A percentile compares a stretch with the other conserved stretches of the same genome.
These are phyloP conservation scores for Sinelater perroti DNA, from an alignment of 2,888 invertebrate genomes.

Conservation along the genomic window DNA sequence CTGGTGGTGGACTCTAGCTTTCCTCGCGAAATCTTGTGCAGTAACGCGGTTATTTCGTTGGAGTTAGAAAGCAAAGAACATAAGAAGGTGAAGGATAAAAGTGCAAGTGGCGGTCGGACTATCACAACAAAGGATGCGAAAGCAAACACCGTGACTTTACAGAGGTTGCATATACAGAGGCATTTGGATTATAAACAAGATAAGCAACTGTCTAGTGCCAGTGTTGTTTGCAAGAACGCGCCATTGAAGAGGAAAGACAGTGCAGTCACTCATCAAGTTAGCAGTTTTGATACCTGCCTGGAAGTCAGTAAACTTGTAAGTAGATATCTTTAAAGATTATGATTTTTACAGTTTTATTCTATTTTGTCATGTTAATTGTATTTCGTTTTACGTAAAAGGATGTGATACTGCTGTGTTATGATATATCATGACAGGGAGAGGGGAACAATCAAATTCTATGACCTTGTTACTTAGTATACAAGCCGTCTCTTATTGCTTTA, in stretches of 20 bases:
- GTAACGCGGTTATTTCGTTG: slow-evolving; percentile 68
- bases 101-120: slow-evolving; percentile 62
- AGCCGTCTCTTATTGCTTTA: no score
- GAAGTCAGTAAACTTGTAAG: slow-evolving; percentile 53
- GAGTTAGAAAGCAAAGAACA: slow-evolving; percentile 51
- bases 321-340: no score
- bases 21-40: slow-evolving; percentile 73
- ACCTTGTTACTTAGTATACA: no score
- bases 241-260: slow-evolving; percentile 77
- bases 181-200: slow-evolving; percentile 85
- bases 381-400: no score
- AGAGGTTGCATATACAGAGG: slow-evolving; percentile 71
- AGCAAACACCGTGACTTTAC: slow-evolving; percentile 67
- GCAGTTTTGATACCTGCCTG: slow-evolving; percentile 51
- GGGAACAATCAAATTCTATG: no score
- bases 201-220: slow-evolving; percentile 77
- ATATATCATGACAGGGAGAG: no score
- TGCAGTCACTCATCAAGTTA: slow-evolving; percentile 54
- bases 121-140: slow-evolving; percentile 67
- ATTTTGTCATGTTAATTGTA: no score
- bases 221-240: slow-evolving; percentile 73
- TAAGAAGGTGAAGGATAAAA: slow-evolving; percentile 47
- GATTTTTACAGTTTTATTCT: no score
- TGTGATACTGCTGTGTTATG: no score
- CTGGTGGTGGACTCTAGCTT: slow-evolving; percentile 68